These are phyloP conservation scores for Sphinx pinastri DNA, from an alignment of 2,888 invertebrate genomes.

Conservation along the genomic window DNA sequence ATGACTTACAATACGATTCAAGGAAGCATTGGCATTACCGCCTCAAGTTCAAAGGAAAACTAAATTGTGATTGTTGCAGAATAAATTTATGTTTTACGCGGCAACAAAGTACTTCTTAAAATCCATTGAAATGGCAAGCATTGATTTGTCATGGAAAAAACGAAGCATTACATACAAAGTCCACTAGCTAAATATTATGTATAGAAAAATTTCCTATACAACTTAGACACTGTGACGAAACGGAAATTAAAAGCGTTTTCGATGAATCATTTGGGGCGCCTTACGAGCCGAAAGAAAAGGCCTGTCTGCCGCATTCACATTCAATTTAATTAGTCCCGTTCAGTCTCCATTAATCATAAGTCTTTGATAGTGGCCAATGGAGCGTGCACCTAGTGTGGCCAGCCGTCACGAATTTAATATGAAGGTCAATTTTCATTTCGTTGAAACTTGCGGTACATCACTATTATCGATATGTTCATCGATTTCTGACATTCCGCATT, in stretches of 20 bases:
- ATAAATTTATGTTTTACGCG: not conserved
- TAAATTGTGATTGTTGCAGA: slow-evolving; percentile 4
- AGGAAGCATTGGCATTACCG: slow-evolving; percentile 28
- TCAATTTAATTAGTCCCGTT: slow-evolving; percentile 41
- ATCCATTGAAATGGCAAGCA: not conserved
- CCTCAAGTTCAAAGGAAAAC: slow-evolving; percentile 31
- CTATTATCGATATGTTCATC: not conserved
- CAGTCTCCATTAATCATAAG: slow-evolving; percentile 45
- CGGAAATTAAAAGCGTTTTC: slow-evolving; percentile 33
- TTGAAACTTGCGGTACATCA: slow-evolving; percentile 22
- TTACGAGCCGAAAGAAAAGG: slow-evolving; percentile 36
- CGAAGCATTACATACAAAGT: not conserved
- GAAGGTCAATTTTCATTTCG: slow-evolving; percentile 45
- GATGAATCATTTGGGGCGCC: slow-evolving; percentile 44
- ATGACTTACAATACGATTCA: slow-evolving; percentile 37
- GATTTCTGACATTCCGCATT: not conserved
- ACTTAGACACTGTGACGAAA: not conserved
- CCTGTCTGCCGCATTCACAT: slow-evolving; percentile 27
- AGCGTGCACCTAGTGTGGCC: slow-evolving; percentile 35
- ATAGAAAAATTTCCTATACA: not conserved
- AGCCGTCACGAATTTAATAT: slow-evolving; percentile 41
- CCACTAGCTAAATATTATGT: not conserved
- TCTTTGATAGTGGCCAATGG: slow-evolving; percentile 47
- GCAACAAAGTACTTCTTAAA: not conserved
- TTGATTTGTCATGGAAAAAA: not conserved